These are phyloP conservation scores for Tauraco erythrolophus DNA, from an alignment of 2,113 vertebrate genomes.

Conservation along the genomic window DNA sequence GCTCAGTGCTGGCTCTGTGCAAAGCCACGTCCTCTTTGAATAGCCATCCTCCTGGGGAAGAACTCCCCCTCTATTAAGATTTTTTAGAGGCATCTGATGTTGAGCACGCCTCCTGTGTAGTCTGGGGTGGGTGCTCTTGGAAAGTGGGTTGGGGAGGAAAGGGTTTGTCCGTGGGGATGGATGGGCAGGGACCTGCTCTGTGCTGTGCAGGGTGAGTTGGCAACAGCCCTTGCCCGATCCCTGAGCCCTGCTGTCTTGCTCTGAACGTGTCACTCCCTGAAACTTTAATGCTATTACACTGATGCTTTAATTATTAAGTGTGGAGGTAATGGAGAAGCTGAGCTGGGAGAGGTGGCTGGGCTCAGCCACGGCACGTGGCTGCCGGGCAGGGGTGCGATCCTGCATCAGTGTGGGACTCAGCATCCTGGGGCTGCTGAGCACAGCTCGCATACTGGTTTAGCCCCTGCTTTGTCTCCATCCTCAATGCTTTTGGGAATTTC, in stretches of 20 bases:
- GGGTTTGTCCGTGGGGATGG: rapidly evolving
- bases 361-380: rapidly evolving
- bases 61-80: neutral
- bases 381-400: neutral
- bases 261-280: constrained; percentile 31
- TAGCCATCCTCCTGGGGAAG: neutral
- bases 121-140: neutral
- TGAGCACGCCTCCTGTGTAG: neutral
- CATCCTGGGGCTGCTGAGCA: neutral
- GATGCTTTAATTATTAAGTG: constrained; percentile 34
- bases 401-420: neutral
- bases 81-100: neutral
- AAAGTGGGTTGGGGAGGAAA: neutral
- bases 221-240: neutral
- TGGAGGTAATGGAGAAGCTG: constrained; percentile 42
- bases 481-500: neutral
- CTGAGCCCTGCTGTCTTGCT: neutral
- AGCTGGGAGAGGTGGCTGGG: neutral
- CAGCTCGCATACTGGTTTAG: neutral
- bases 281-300: constrained; percentile 67
- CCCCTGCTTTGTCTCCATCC: neutral
- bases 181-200: neutral
- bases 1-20: neutral
- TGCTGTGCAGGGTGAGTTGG: neutral
- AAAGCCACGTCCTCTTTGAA: neutral